Conservation (phyloP, 2,797 vertebrate species). For the Scolopax bukidnonensis region DNA sequence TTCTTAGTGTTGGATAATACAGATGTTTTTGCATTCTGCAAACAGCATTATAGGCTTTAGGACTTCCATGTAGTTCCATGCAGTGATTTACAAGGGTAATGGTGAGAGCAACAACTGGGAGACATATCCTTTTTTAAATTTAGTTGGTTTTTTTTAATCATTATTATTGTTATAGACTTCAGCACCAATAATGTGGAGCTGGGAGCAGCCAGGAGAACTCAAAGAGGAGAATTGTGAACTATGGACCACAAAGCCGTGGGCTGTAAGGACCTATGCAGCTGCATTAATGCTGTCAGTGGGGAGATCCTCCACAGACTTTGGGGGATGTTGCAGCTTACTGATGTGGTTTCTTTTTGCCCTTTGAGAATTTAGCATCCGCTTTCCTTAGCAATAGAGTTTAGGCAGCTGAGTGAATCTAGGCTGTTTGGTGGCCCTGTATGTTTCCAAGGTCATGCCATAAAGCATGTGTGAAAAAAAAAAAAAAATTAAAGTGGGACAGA, state of each 20-base stretch:
- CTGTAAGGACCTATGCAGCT: not conserved
- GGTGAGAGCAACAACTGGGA: not conserved
- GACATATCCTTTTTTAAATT: not conserved
- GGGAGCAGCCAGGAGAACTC: not conserved
- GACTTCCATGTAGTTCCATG: not conserved
- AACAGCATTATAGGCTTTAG: not conserved
- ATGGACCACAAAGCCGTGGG: not conserved
- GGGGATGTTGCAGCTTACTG: not conserved
- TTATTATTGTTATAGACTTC: not conserved
- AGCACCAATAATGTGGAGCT: not conserved
- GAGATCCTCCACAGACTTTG: not conserved
- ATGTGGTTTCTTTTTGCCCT: not conserved
- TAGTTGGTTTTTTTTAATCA: no score
- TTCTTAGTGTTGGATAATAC: not conserved
- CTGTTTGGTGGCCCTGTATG: not conserved
- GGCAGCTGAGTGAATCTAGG: not conserved
- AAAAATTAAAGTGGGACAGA: not conserved
- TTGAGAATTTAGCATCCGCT: not conserved
- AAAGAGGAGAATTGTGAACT: not conserved
- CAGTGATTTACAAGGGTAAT: not conserved
- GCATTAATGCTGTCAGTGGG: not conserved
- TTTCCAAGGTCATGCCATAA: not conserved
- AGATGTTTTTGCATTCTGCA: not conserved
- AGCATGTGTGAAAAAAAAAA: not conserved
- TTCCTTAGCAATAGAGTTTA: not conserved